phyloP scores from a whole-genome alignment of 1,140 invertebrate species.

The Drosophila paulistorum region DNA sequence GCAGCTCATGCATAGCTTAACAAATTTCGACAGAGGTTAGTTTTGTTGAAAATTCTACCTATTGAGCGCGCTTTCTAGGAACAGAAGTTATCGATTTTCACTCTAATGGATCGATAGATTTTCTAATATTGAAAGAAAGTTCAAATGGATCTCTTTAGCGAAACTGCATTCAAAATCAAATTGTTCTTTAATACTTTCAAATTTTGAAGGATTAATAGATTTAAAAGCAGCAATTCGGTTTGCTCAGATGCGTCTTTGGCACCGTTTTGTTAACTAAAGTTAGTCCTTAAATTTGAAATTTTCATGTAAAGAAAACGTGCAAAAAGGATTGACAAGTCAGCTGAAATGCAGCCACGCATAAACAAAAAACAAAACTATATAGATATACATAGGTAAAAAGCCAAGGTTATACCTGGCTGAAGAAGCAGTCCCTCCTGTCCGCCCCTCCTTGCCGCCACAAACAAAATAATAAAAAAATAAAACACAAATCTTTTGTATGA shows the following conservation, averaged over 20 bases:
- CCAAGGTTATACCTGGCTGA: constrained; percentile 7
- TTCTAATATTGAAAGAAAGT: no score
- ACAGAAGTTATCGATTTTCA: not conserved
- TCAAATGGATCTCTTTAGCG: not conserved
- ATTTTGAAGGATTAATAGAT: not conserved
- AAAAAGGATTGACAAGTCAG: not conserved
- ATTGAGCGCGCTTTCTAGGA: not conserved
- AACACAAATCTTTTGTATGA: no score
- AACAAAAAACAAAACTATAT: constrained; percentile 25
- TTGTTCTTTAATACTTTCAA: no score
- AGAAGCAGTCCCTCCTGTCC: not conserved
- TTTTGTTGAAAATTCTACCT: no score
- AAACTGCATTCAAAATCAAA: no score
- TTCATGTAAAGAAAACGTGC: not conserved
- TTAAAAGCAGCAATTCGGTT: not conserved
- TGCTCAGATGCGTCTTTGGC: constrained; percentile 1
- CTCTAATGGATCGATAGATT: no score
- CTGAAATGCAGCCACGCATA: constrained; percentile 24
- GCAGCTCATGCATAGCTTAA: not conserved
- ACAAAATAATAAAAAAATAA: not conserved
- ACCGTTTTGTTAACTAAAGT: not conserved
- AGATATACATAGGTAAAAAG: not conserved
- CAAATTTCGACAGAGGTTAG: no score
- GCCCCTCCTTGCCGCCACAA: not conserved
- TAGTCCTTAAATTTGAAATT: constrained; percentile 10